A percentile compares a stretch with the other conserved stretches of the same genome.
Conservation (phyloP, 1,140 invertebrate species). For the Zaprionus davidi region DNA sequence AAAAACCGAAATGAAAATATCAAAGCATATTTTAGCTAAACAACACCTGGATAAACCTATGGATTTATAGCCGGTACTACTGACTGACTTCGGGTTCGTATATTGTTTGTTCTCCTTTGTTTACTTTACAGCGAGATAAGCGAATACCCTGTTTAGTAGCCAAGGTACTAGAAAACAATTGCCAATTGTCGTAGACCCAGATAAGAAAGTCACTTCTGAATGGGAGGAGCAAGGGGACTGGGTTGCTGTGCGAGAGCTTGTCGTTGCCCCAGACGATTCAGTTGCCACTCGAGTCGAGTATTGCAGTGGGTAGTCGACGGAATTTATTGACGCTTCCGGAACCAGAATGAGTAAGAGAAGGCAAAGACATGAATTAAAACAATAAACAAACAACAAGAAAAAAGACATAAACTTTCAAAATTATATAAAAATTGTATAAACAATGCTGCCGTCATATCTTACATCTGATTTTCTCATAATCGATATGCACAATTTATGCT, state of each 20-base stretch:
- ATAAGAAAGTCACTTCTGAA: slow-evolving; percentile 7
- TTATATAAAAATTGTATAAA: slow-evolving; percentile 19
- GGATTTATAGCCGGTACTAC: slow-evolving; percentile 3
- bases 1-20: neutral
- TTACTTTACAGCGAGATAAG: slow-evolving; percentile 7
- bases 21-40: slow-evolving; percentile 16
- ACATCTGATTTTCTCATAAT: slow-evolving; percentile 26
- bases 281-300: slow-evolving; percentile 7
- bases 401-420: slow-evolving; percentile 25
- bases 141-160: slow-evolving; percentile 1
- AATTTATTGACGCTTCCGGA: slow-evolving; percentile 38
- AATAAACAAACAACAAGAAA: slow-evolving; percentile 3
- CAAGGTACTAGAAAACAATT: slow-evolving; percentile 25
- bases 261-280: slow-evolving; percentile 1
- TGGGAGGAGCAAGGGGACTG: slow-evolving; percentile 13
- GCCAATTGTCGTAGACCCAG: slow-evolving; percentile 16
- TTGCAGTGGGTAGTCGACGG: slow-evolving; percentile 29
- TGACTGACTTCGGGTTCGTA: slow-evolving; percentile 25
- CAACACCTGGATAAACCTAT: slow-evolving; percentile 25
- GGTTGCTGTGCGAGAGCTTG: slow-evolving; percentile 11
- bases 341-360: slow-evolving; percentile 17
- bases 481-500: slow-evolving; percentile 33
- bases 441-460: neutral
- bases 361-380: slow-evolving; percentile 9
- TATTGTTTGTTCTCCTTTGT: slow-evolving; percentile 5